Base-by-base conservation (phyloP, 1,140 invertebrate species). In the Drosophila grimshawi region DNA sequence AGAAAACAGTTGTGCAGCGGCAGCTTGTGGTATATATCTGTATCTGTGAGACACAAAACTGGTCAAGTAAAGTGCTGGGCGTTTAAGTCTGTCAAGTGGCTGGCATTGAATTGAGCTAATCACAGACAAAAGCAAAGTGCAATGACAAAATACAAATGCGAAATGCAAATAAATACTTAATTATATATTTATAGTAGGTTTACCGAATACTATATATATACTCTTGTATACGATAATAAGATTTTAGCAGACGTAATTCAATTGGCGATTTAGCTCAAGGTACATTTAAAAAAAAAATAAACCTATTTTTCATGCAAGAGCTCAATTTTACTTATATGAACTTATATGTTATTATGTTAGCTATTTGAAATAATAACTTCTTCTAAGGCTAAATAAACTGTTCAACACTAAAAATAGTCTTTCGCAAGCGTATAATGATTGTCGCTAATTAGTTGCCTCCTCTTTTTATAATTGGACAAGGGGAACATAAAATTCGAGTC, bases 381-480 rank as follows among this genome's bases (percentile, higher is more conserved):
- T 19, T 19, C 19, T 19, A 19, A n/a, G 3, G 39, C 4, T 43
- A 3, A 4, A 19, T 19, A 2, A 39, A 8, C 8, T 30, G 0
- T 5, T 2, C 10, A 46, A 3, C 11, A 3, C 10, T n/a, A 11
- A 27, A 1, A 7, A 33, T 59, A 45, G 10, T 29, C 43, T 5
- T 7, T 4, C 11, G 39, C 5, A 45, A 60, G 57, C 3, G 11
- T 48, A 60, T 60, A 79, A 86, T 86, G 80, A 86, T 88, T 86
- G 83, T 82, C 76, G 64, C 83, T 86, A 88, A 86, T 86, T 88
- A 62, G 79, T 43, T 43, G n/a, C 19, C 35, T 19, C 52, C 35
- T 43, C 48, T 45, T 63, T 11, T 41, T 30, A 30, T 46, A 30
- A 41, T 19, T 55, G 46, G 30, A 53, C 63, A 48, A 33, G 51